A percentile compares a stretch with the other conserved stretches of the same genome.
These are phyloP conservation scores for Petromus typicus DNA, from an alignment of 2,113 vertebrate species.

Conservation along the genomic window DNA sequence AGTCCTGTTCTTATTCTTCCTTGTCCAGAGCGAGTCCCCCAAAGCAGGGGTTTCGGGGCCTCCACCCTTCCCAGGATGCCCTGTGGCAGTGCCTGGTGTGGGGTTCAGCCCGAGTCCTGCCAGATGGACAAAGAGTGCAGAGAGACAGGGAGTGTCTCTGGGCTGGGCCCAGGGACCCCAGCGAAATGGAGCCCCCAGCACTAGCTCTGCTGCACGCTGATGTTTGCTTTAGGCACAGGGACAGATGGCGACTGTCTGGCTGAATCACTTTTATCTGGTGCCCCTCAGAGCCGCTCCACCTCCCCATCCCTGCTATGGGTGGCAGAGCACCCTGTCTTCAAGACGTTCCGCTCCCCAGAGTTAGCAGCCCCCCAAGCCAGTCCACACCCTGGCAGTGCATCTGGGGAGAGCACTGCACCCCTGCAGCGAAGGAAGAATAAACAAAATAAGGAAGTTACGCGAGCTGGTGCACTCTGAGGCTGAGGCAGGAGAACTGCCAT, in stretches of 20 bases:
- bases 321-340: background rate
- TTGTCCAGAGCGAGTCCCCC: too few relatives aligned
- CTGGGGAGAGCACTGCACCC: too few relatives aligned
- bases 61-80: background rate
- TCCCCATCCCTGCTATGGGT: background rate
- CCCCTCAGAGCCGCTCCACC: background rate
- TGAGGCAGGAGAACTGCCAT: too few relatives aligned
- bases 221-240: fast-evolving
- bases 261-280: background rate
- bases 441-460: too few relatives aligned
- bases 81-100: fast-evolving
- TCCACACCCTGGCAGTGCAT: background rate
- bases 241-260: too few relatives aligned
- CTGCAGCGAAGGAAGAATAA: too few relatives aligned
- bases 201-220: background rate
- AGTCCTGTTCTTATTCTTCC: background rate
- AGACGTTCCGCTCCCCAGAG: too few relatives aligned
- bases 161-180: too few relatives aligned
- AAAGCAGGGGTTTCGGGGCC: too few relatives aligned
- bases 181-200: too few relatives aligned
- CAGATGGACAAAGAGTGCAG: background rate
- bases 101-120: background rate
- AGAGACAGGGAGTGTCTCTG: too few relatives aligned
- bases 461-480: too few relatives aligned
- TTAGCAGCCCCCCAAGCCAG: background rate